Base-by-base conservation (phyloP, 2,888 invertebrate species). In the Tipula helvola region DNA sequence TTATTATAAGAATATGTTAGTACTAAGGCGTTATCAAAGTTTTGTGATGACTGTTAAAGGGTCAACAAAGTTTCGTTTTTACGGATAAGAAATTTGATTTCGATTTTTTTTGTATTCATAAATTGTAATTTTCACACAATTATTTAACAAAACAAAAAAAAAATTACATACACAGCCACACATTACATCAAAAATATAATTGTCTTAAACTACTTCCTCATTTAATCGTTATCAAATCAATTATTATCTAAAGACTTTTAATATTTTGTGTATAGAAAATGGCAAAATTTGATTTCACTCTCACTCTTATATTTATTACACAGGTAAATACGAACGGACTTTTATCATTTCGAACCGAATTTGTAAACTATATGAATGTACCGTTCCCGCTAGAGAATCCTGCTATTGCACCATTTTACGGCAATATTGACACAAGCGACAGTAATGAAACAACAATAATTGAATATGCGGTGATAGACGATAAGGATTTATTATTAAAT, bases 321-420 rank as follows among this genome's bases (percentile, higher is more conserved):
- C 88, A 98, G 98, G 95, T 98, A 87, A 98, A 98, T 91, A 95
- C 95, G 90, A 97, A 97, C 92, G 98, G 98, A 85, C 93, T 98
- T 16, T 90, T 98, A 44, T 96, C 98, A 5, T 98, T 98, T 90
- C 93, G 96, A 90, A 95, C 96, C n/a, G 96, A 97, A 89, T 95
- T 98, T 88, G 94, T 97, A 7, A 94, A 94, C 86, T 98, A 97
- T 91, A 93, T 96, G 89, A 97, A 97, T 90, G 94, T 96, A 44
- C 96, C 97, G 89, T 97, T 98, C 90, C 97, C 98, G 0, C 92
- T 97, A 89, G 97, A 96, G 88, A 97, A 97, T 90, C 96, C 98
- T 0, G 94, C 96, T 1, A 96, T 99, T 89, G 97, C 98, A 0
- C 96, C 97, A 0, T 95, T 98, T 89, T 97, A 98, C 91, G 95